Percentiles rank a stretch among this genome's conserved stretches.
These are phyloP conservation scores for Pygoscelis adeliae DNA, from an alignment of 2,113 vertebrate genomes.

Conservation along the genomic window DNA sequence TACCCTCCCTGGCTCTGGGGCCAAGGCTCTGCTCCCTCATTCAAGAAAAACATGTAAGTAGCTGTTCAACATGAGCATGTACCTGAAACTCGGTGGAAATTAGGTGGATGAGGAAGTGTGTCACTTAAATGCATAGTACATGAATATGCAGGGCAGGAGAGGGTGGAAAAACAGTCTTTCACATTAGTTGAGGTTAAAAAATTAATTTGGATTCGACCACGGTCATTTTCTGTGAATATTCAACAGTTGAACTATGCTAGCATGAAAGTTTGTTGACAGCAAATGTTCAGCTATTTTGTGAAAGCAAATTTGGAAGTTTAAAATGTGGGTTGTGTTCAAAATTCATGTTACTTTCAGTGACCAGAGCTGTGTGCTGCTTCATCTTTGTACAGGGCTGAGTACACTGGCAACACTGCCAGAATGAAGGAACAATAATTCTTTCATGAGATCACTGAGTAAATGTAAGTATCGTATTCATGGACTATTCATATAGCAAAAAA, in stretches of 20 bases:
- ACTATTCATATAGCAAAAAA: slow-evolving; percentile 43
- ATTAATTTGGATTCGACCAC: background rate
- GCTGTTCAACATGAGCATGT: background rate
- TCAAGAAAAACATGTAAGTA: slow-evolving; percentile 51
- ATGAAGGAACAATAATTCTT: slow-evolving; percentile 44
- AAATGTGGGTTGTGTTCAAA: background rate
- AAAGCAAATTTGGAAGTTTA: background rate
- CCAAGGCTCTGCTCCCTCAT: background rate
- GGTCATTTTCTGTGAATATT: slow-evolving; percentile 12
- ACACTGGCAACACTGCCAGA: background rate
- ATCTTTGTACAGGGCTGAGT: background rate
- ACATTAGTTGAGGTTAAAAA: background rate
- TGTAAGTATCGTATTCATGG: slow-evolving; percentile 13
- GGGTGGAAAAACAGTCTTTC: background rate
- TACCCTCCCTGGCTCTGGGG: background rate
- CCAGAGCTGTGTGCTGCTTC: background rate
- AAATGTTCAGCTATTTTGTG: background rate
- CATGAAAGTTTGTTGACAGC: background rate
- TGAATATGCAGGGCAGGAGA: background rate
- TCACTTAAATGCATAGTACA: background rate
- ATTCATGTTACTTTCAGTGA: background rate
- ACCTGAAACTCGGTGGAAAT: slow-evolving; percentile 24
- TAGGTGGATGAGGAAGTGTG: background rate
- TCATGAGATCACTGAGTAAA: slow-evolving; percentile 46
- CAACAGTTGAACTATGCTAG: background rate